Evolutionary conservation across 2,797 vertebrate species (phyloP), one percentile per base, ranked within the genome.

Genomic region (Zalophus californianus): DNA sequence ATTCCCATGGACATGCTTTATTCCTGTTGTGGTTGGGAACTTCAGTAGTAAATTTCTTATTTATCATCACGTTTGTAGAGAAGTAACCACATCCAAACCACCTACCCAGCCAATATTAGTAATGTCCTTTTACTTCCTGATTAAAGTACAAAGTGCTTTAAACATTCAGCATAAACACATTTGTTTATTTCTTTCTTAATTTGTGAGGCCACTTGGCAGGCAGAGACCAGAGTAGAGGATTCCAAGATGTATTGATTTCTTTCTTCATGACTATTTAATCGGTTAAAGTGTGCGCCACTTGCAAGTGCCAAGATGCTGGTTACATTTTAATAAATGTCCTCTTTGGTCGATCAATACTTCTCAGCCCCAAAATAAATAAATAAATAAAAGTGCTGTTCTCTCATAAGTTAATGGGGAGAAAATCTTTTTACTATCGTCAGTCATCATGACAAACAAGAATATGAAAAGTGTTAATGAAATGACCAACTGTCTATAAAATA

Each of bases 301-400:
- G 0, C 96, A 98, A 16, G 1, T 97, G 96, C 98, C 98, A 98
- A 97, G 97, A 98, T 97, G 96, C 97, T 98, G 96, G 98, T 97
- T 98, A 98, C 97, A 98, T 98, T 99, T 98, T 98, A 99, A 98
- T 99, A 99, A 99, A 99, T 97, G 97, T 98, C 98, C 98, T 98
- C 91, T 94, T 98, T 56, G 72, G n/a, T 35, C 0, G 0, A 98
- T 99, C 98, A 94, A 98, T 99, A 98, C 68, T 96, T 97, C 88
- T 94, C 91, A 96, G 91, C 25, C 90, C 86, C 4, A 7, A 97
- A 94, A 96, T 98, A 98, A 97, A 98, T 97, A 97, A 96, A 97
- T 96, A 98, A 98, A 98, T 97, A 97, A 98, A 98, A 97, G 90
- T 94, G 75, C 97, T 97, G 85, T 92, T 97, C 93, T 91, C 97